Percentiles rank a stretch among this genome's conserved stretches.
Conservation (phyloP, 92 coral and sea anemone genomes). For the Ricordea florida region DNA sequence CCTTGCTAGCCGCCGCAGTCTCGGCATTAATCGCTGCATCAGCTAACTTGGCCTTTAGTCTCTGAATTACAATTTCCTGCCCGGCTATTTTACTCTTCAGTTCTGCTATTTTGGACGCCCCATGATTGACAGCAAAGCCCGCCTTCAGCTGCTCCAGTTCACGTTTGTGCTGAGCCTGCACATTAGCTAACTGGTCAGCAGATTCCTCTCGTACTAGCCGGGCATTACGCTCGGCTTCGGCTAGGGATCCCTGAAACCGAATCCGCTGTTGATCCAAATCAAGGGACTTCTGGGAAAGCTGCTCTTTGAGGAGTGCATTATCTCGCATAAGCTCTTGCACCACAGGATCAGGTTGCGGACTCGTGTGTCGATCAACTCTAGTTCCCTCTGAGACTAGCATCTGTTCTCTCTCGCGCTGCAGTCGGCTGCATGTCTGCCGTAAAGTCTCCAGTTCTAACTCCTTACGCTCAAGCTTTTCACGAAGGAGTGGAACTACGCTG, state of each 20-base stretch:
- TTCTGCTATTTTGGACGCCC: constrained; percentile 83
- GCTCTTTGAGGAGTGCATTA: constrained; percentile 72
- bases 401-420: constrained; percentile 83
- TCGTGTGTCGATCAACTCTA: constrained; percentile 21
- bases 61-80: constrained; percentile 87
- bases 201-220: constrained; percentile 91
- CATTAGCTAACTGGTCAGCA: constrained; percentile 84
- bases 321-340: constrained; percentile 61
- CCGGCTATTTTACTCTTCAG: constrained; percentile 82
- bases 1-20: constrained; percentile 79
- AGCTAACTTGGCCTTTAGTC: constrained; percentile 82
- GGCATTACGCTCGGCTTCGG: constrained; percentile 89
- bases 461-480: constrained; percentile 64
- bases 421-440: constrained; percentile 70
- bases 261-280: constrained; percentile 92
- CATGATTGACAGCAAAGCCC: constrained; percentile 79
- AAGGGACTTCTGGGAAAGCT: constrained; percentile 65
- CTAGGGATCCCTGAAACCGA: constrained; percentile 92
- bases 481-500: constrained; percentile 16
- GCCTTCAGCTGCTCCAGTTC: constrained; percentile 80
- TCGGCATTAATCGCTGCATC: constrained; percentile 63
- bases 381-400: constrained; percentile 68
- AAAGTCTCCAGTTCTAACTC: constrained; percentile 71
- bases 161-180: constrained; percentile 78
- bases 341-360: constrained; percentile 51